Evolutionary conservation across 2,113 vertebrate species (phyloP).

Genomic region (Toxotes jaculatrix): DNA sequence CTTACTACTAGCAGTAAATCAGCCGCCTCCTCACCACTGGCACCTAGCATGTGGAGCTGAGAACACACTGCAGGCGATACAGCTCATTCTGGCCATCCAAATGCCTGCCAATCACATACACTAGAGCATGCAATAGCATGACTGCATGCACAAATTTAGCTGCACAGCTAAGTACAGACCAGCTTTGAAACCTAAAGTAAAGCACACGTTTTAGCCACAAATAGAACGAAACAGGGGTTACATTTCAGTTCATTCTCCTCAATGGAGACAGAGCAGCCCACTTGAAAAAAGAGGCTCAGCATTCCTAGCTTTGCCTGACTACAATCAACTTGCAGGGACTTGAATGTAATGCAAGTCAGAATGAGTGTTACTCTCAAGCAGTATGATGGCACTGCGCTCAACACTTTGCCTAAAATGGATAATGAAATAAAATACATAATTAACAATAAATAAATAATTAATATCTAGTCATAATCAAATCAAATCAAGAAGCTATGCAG

Average conservation of each 20-base stretch:
- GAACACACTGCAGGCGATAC: conserved; percentile 55
- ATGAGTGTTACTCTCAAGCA: neutral
- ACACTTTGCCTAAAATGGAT: neutral
- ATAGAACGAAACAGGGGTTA: neutral
- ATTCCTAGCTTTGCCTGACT: neutral
- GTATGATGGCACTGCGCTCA: neutral
- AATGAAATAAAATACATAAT: too few species aligned
- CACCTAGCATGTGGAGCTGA: conserved; percentile 60
- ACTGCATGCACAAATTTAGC: conserved; percentile 37
- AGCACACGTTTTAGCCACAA: neutral
- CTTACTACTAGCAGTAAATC: conserved; percentile 36
- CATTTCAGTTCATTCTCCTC: neutral
- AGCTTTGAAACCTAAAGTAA: neutral
- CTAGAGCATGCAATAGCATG: conserved; percentile 24
- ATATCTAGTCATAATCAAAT: neutral
- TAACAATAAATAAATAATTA: neutral
- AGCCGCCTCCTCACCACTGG: conserved; percentile 34
- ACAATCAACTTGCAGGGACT: conserved; percentile 32
- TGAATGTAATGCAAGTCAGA: conserved; percentile 19
- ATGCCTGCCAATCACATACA: conserved; percentile 70
- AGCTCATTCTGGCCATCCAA: conserved; percentile 74
- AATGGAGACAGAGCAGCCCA: neutral
- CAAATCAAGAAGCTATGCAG: neutral
- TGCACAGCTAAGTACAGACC: conserved; percentile 6
- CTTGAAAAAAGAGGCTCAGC: neutral